Base-by-base conservation (phyloP, 2,888 invertebrate genomes). In the Zaprionus bogoriensis region DNA sequence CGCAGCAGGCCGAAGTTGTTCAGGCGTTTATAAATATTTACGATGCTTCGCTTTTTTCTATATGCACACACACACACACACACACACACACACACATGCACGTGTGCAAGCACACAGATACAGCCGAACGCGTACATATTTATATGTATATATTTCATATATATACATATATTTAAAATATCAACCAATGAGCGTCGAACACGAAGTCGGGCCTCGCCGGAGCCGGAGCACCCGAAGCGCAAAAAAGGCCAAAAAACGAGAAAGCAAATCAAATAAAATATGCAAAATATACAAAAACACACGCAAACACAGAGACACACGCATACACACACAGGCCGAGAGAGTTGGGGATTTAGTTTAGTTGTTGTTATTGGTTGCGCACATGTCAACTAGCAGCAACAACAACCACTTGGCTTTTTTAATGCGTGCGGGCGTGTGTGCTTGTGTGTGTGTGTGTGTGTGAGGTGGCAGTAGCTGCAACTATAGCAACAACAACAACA, bases 321-420 rank as follows among this genome's bases (percentile, higher is more conserved):
- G 48, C 39, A 36, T 19, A 57, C 14, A 54, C 12, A 38, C n/a
- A 38, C 48, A 36, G 7, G 5, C 30, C 53, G 9, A 25, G 23
- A 44, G 42, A 44, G 42, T 41, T 51, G 58, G 50, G 61, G 62
- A 73, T 66, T 73, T 78, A 77, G 75, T 81, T 79, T 76, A 79
- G 86, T 79, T 86, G 74, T 86, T 83, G 77, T 83, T 81, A 86
- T 81, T 81, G 80, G 80, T 58, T 79, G 86, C 71, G 71, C 74
- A 81, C 71, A 71, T 76, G 77, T 69, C 69, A 73, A 73, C 68
- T 47, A 61, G 47, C 69, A 67, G 53, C 54, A 63, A 55, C 69
- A 67, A 61, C 62, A 67, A 39, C 66, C 59, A 59, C 53, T 42
- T 54, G 50, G 41, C 41, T 19, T 53, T 58, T 48, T 44, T 50